These are phyloP conservation scores for Grallaria varia DNA, from an alignment of 2,113 vertebrate genomes.

Conservation along the genomic window DNA sequence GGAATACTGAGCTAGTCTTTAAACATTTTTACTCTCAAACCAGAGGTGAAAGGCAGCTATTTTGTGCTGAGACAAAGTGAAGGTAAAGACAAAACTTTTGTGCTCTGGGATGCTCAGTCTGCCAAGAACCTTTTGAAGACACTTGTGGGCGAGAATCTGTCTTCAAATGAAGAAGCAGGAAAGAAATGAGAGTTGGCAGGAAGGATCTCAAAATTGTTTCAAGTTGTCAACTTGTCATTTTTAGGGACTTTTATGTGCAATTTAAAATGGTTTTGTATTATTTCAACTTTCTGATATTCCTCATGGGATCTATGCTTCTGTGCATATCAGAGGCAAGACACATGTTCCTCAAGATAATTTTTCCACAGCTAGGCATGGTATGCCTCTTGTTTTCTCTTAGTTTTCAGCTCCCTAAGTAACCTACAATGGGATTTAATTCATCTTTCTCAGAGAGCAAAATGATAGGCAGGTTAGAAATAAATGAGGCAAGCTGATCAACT, in stretches of 20 bases:
- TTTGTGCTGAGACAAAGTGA: slow-evolving; percentile 7
- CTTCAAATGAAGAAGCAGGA: slow-evolving; percentile 50
- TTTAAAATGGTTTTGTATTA: slow-evolving; percentile 54
- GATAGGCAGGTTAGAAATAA: not conserved
- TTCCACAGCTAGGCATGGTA: not conserved
- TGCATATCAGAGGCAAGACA: not conserved
- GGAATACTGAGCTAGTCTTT: not conserved
- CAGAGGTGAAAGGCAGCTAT: not conserved
- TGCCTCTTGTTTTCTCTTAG: not conserved
- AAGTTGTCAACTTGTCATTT: slow-evolving; percentile 62
- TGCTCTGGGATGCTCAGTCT: slow-evolving; percentile 31
- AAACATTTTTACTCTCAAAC: slow-evolving; percentile 1
- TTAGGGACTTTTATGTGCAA: slow-evolving; percentile 28
- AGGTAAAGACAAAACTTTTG: slow-evolving; percentile 36
- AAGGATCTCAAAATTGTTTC: slow-evolving; percentile 54
- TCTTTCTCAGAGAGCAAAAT: not conserved
- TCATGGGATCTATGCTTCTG: slow-evolving; percentile 5
- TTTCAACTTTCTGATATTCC: slow-evolving; percentile 52
- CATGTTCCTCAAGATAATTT: not conserved
- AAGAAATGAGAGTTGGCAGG: slow-evolving; percentile 50
- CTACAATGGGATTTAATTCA: not conserved
- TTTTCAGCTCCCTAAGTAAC: not conserved
- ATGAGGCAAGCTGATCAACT: not conserved
- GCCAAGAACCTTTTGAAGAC: slow-evolving; percentile 49
- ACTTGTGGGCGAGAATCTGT: slow-evolving; percentile 45